phyloP scores from a whole-genome alignment of 2,888 invertebrate genomes.

The Torymus aiolomorphi region DNA sequence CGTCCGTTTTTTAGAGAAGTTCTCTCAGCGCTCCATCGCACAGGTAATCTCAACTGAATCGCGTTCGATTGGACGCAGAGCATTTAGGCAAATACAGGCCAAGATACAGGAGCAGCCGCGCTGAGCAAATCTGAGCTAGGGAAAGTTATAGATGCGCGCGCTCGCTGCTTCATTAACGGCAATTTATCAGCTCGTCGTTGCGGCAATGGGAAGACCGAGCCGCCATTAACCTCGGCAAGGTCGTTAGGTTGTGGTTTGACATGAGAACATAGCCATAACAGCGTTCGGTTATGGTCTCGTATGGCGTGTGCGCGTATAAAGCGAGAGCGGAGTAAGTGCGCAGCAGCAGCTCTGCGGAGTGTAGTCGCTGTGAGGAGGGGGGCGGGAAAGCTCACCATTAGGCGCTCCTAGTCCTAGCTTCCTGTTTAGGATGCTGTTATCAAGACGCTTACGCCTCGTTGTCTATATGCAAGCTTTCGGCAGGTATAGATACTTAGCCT shows the following conservation, averaged over 20 bases:
- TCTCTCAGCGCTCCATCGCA: too few relatives aligned
- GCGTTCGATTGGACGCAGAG: too few relatives aligned
- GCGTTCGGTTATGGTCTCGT: constrained; percentile 67
- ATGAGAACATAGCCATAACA: constrained; percentile 67
- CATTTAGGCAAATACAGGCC: too few relatives aligned
- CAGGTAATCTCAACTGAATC: too few relatives aligned
- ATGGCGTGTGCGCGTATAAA: constrained; percentile 21
- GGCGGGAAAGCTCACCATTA: constrained; percentile 60
- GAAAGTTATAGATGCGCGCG: not conserved
- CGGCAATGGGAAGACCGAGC: constrained; percentile 24
- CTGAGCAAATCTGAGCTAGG: not conserved
- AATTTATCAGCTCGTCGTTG: constrained; percentile 68
- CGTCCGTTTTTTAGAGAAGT: too few relatives aligned
- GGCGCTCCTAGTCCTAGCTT: constrained; percentile 58
- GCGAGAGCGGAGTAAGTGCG: not conserved
- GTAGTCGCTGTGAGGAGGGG: not conserved
- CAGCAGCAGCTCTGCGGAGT: not conserved
- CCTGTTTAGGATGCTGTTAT: constrained; percentile 67
- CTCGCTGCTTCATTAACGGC: constrained; percentile 68
- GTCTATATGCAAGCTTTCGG: constrained; percentile 23
- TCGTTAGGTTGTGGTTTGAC: constrained; percentile 74
- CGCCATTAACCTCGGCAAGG: constrained; percentile 70
- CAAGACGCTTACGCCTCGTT: constrained; percentile 62
- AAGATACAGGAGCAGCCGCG: too few relatives aligned
- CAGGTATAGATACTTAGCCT: not conserved